Base-by-base conservation (phyloP, 30 jellyfish, hydroid and myxozoan genomes). In the Hydra vulgaris region DNA sequence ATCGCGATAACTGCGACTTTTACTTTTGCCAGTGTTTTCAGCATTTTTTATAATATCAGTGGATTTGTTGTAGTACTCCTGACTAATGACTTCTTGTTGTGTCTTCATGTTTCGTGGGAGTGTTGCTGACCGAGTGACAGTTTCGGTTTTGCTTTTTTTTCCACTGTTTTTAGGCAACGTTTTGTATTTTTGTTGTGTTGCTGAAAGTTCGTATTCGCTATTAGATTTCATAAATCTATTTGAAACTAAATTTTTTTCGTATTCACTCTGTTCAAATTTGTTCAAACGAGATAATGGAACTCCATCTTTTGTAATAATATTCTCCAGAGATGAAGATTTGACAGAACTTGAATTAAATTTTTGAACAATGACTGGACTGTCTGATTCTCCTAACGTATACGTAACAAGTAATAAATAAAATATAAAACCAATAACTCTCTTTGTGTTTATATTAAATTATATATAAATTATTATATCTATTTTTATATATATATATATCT, bases 1-100 rank as follows among this genome's bases (percentile, higher is more conserved):
- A 53, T 75, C 83, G 53, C 83, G 83, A 75, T 75, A 75, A 75
- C 83, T 75, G 25, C 83, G 71, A 25, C 56, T 40, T 23, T 26
- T 71, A 26, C 26, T 66, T 22, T 75, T 26, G 12, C 53, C 7
- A 7, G 53, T 21, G 5, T 71, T n/a, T 17, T 23, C 79, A 0
- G 79, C 20, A 16, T 70, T 20, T 22, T 20, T 18, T 20, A 25
- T 7, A 12, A 25, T 25, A 7, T 70, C 76, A 8, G 76, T 7
- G 27, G 76, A 70, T 7, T 17, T 70, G 18, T 7, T 20, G 12
- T 20, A 7, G 25, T 70, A 12, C 18, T 70, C 15, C 17, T 25
- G 25, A 15, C 17, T 15, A 21, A 17, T 70, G 7, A 12, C 17
- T 7, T 7, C 18, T 0, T 70, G 40, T 17, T 70, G 76, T 17